These are phyloP conservation scores for Sphaerophoria taeniata DNA, from an alignment of 2,888 invertebrate genomes.

Conservation along the genomic window DNA sequence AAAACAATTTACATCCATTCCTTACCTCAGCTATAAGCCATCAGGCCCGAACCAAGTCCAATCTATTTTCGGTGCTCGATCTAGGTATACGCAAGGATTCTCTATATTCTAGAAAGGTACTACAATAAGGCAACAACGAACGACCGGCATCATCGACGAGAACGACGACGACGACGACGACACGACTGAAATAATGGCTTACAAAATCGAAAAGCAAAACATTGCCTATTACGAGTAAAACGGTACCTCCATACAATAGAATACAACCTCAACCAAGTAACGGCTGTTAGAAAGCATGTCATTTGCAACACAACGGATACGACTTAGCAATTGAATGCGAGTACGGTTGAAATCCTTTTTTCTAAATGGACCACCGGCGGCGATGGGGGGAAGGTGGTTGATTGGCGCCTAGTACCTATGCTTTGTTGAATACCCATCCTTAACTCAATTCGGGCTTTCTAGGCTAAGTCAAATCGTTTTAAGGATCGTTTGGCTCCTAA, in stretches of 20 bases:
- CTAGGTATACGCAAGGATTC: neutral
- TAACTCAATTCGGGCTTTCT: constrained; percentile 31
- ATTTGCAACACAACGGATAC: constrained; percentile 68
- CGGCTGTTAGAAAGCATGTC: constrained; percentile 56
- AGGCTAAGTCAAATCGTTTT: constrained; percentile 69
- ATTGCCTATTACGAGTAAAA: constrained; percentile 62
- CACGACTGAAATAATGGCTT: constrained; percentile 49
- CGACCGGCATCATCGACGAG: no score
- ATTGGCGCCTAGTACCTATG: constrained; percentile 16
- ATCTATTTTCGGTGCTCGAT: neutral
- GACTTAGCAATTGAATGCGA: constrained; percentile 64
- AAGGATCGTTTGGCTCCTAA: constrained; percentile 71
- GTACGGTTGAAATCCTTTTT: constrained; percentile 67
- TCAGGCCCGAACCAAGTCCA: neutral
- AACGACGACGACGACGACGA: no score
- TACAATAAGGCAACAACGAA: no score
- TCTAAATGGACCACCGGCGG: constrained; percentile 26
- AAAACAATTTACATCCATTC: constrained; percentile 44
- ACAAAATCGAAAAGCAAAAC: constrained; percentile 72
- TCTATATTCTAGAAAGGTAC: no score
- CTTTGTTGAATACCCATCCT: constrained; percentile 41
- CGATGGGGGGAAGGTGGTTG: neutral
- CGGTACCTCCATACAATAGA: constrained; percentile 1
- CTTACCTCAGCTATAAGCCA: neutral
- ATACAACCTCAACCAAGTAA: constrained; percentile 31